Percentiles rank a stretch among this genome's conserved stretches.
These are phyloP conservation scores for Pelvicachromis taeniatus DNA, from an alignment of 2,113 vertebrate species.

Conservation along the genomic window DNA sequence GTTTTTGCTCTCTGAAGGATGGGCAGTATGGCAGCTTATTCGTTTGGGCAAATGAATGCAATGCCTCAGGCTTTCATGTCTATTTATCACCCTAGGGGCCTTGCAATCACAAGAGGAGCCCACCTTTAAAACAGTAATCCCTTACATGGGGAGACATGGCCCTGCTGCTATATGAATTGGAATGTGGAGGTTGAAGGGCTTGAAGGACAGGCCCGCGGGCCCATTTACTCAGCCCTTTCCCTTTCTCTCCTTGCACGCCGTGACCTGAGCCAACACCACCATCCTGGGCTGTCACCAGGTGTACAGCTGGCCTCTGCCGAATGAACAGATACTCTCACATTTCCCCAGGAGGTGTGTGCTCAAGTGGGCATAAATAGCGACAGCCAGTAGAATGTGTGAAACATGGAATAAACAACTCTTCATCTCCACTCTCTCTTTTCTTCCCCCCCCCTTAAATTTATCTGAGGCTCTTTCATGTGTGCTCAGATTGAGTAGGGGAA, in stretches of 20 bases:
- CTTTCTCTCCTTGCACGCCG: not conserved
- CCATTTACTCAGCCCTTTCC: not conserved
- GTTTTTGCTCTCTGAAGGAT: not conserved
- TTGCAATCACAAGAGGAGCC: conserved; percentile 46
- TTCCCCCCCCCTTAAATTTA: not conserved
- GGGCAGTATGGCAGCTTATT: not conserved
- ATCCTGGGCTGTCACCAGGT: conserved; percentile 67
- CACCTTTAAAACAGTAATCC: conserved; percentile 54
- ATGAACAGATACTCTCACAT: conserved; percentile 68
- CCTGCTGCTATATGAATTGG: conserved; percentile 43
- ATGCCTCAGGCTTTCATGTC: conserved; percentile 43
- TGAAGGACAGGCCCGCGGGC: conserved; percentile 56
- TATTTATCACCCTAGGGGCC: conserved; percentile 34
- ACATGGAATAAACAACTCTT: conserved; percentile 37
- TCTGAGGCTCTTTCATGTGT: not conserved
- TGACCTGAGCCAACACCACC: conserved; percentile 63
- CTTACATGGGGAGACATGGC: conserved; percentile 56
- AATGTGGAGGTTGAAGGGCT: conserved; percentile 58
- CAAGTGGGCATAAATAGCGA: conserved; percentile 26
- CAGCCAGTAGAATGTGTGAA: conserved; percentile 34
- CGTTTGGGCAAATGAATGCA: not conserved
- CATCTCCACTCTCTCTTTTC: not conserved
- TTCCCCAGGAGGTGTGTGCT: conserved; percentile 40
- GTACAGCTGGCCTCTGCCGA: conserved; percentile 57
- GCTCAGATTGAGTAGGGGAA: conserved; percentile 4